These are phyloP conservation scores for Aleiodes testaceus DNA, from an alignment of 2,888 invertebrate species.

Conservation along the genomic window DNA sequence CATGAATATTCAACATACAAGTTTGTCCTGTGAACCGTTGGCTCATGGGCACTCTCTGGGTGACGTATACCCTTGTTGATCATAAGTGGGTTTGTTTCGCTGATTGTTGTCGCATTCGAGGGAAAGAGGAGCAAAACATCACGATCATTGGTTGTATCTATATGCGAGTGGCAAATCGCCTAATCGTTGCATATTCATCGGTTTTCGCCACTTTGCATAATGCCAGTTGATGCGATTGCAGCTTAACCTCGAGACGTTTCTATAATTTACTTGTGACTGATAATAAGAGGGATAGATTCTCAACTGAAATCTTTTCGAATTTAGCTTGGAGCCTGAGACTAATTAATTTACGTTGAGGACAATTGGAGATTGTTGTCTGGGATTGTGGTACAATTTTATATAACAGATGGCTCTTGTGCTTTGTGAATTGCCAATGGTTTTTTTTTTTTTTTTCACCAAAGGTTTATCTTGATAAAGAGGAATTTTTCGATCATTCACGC, in stretches of 20 bases:
- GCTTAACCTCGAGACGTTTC: constrained; percentile 3
- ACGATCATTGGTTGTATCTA: constrained; percentile 5
- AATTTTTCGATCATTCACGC: constrained; percentile 31
- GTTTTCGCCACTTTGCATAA: not conserved
- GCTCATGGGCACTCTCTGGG: constrained; percentile 42
- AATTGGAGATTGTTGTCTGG: constrained; percentile 26
- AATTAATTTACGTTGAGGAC: constrained; percentile 29
- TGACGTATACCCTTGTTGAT: constrained; percentile 69
- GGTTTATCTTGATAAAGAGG: constrained; percentile 25
- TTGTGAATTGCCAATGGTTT: constrained; percentile 17
- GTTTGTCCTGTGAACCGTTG: constrained; percentile 56
- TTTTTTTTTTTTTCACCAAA: too few species aligned
- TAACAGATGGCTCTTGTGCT: constrained; percentile 21
- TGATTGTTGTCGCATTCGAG: constrained; percentile 68
- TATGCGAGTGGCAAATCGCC: constrained; percentile 17
- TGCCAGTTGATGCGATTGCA: not conserved
- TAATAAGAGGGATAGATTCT: constrained; percentile 1
- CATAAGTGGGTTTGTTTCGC: constrained; percentile 70
- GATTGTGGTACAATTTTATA: constrained; percentile 8
- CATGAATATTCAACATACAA: constrained; percentile 69
- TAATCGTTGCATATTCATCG: constrained; percentile 65
- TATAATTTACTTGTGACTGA: constrained; percentile 14
- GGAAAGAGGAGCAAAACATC: not conserved
- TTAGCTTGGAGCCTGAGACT: constrained; percentile 1
- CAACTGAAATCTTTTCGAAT: too few species aligned